These are phyloP conservation scores for Dendrolimus kikuchii DNA, from an alignment of 1,140 invertebrate species.

Conservation along the genomic window DNA sequence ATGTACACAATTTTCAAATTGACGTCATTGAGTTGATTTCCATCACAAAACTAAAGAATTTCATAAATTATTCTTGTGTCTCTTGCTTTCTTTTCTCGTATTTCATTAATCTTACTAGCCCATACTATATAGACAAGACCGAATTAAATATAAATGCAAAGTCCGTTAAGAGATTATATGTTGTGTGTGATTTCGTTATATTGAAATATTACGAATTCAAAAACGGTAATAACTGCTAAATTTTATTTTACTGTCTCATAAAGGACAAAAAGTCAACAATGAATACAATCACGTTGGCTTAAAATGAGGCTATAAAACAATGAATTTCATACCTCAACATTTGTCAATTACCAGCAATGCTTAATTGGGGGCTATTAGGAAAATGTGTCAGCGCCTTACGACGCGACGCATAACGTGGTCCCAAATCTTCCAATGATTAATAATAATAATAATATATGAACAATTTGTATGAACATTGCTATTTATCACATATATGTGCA, in stretches of 20 bases:
- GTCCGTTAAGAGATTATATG: too few species aligned
- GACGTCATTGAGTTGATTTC: slow-evolving; percentile 51
- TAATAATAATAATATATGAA: slow-evolving; percentile 20
- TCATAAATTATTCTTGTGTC: slow-evolving; percentile 6
- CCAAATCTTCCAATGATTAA: slow-evolving; percentile 26
- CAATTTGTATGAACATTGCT: slow-evolving; percentile 12
- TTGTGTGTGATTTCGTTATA: too few species aligned
- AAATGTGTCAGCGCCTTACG: slow-evolving; percentile 59
- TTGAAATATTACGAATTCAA: too few species aligned
- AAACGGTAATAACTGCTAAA: too few species aligned
- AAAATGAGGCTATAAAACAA: slow-evolving; percentile 14
- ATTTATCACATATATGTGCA: slow-evolving; percentile 42
- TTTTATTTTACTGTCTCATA: too few species aligned
- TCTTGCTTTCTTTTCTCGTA: too few species aligned
- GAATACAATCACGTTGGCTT: background rate
- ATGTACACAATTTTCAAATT: slow-evolving; percentile 23
- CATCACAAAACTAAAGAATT: slow-evolving; percentile 46
- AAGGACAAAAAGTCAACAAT: too few species aligned
- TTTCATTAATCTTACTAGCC: too few species aligned
- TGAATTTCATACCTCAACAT: slow-evolving; percentile 12
- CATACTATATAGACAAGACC: too few species aligned
- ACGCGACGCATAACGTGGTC: slow-evolving; percentile 29
- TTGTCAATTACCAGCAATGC: slow-evolving; percentile 32
- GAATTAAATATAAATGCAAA: too few species aligned
- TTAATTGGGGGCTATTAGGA: slow-evolving; percentile 60